Evolutionary conservation across 1,140 invertebrate species (phyloP).

Genomic region (Hypsibius dujardini): DNA sequence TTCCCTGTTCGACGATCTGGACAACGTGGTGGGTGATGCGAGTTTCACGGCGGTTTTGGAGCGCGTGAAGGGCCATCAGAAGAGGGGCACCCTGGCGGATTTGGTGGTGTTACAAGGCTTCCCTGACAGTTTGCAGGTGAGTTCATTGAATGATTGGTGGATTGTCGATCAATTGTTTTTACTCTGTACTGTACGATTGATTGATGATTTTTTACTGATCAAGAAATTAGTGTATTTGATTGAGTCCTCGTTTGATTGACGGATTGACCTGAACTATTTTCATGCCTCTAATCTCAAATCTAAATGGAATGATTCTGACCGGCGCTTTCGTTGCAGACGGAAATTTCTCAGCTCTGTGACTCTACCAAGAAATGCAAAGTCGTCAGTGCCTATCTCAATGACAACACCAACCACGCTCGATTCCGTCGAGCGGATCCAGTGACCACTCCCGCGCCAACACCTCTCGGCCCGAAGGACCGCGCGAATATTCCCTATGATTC

Average conservation of each 20-base stretch:
- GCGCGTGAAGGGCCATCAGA: not conserved
- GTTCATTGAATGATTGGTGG: too few relatives aligned
- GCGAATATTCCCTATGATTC: slow-evolving; percentile 22
- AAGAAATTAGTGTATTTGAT: too few relatives aligned
- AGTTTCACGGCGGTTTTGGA: not conserved
- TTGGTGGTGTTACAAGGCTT: not conserved
- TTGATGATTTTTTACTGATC: too few relatives aligned
- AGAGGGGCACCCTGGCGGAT: not conserved
- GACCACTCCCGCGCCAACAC: not conserved
- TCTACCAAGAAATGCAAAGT: not conserved
- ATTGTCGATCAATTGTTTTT: too few relatives aligned
- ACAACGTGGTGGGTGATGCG: not conserved
- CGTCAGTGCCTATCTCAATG: not conserved
- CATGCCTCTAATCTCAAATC: too few relatives aligned
- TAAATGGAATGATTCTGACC: too few relatives aligned
- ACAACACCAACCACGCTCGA: not conserved
- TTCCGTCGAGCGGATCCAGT: not conserved
- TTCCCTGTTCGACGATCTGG: not conserved
- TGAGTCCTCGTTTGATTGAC: too few relatives aligned
- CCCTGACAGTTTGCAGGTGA: not conserved
- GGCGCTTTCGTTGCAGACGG: not conserved
- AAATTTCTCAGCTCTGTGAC: not conserved
- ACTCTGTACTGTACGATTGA: too few relatives aligned
- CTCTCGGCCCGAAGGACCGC: not conserved
- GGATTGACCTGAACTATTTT: too few relatives aligned